Evolutionary conservation across 2,797 vertebrate genomes (phyloP), one percentile per base, ranked within the genome.

Genomic region (Bufotes viridis): DNA sequence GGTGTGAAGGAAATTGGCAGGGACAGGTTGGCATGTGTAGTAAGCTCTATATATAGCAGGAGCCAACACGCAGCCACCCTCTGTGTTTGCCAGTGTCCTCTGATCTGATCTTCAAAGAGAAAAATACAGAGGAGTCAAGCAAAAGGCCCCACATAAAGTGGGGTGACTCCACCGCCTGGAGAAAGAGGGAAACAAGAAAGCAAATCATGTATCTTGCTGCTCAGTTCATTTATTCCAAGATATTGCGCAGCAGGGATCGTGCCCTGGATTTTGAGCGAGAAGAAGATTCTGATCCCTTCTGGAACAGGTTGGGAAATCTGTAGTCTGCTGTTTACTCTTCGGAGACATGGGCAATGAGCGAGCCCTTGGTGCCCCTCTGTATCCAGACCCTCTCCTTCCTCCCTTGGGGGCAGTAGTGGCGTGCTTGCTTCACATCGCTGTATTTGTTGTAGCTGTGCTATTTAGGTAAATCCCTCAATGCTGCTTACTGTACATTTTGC

Each of bases 231-330:
- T 97, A 96, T 93, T 96, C 95, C 2, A 96, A 94, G 89, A 95
- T 95, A 91, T 90, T 95, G 93, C 96, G 93, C 84, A 96, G 96
- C 84, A 93, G 92, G 88, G 93, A 92, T 51, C 94, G 94, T 81
- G 93, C 90, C 87, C 93, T 91, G 13, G 87, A 80, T 89, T 91
- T 91, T 69, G 91, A 94, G 86, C 96, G 96, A 75, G 91, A 94
- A 85, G 96, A 97, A 92, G 97, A 98, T 75, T 95, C 96, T 87
- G 97, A 98, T 93, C 97, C 97, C 91, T 98, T 98, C 94, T 98
- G 97, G 97, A 96, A 96, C 95, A 98, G 97, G 97, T 98, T 96
- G 96, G 97, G 95, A 91, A 93, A 91, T 85, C 61, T 42, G 29
- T 74, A 80, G 67, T 87, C 86, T 84, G 88, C 55, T 85, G 90